Evolutionary conservation across 23 tunicate genomes (phyloP).

Genomic region (Trididemnum miniatum): DNA sequence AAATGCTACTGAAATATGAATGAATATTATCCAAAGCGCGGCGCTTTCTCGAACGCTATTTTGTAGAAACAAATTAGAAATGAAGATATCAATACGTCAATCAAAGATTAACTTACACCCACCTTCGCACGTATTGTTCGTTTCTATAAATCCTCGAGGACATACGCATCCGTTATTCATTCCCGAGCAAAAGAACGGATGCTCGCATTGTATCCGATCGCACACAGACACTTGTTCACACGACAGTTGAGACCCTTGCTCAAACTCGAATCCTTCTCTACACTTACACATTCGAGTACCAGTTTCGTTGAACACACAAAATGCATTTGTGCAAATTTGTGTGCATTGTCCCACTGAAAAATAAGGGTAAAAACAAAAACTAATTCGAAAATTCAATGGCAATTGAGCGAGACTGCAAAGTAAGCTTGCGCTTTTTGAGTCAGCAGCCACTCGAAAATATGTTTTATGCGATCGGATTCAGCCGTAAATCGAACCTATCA

Average conservation of each 20-base stretch:
- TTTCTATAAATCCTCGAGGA: neutral
- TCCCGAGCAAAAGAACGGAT: neutral
- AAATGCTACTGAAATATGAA: neutral
- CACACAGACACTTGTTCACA: neutral
- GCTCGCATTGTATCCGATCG: neutral
- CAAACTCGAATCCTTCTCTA: neutral
- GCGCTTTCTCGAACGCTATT: too few relatives aligned
- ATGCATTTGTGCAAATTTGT: neutral
- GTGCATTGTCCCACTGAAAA: constrained; percentile 17
- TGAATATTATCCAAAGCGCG: too few relatives aligned
- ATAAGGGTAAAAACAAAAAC: too few relatives aligned
- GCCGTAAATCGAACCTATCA: too few relatives aligned
- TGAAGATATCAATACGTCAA: too few relatives aligned
- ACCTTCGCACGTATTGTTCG: neutral
- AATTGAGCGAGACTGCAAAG: too few relatives aligned
- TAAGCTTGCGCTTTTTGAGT: too few relatives aligned
- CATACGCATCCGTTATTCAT: neutral
- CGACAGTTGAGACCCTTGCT: neutral
- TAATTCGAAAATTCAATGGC: too few relatives aligned
- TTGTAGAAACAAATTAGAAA: too few relatives aligned
- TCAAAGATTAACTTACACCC: too few relatives aligned
- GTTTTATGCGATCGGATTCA: too few relatives aligned
- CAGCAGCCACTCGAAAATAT: too few relatives aligned
- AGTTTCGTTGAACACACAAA: neutral
- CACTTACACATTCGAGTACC: neutral